Conservation (phyloP, 2,113 vertebrate genomes). For the Vidua chalybeata region DNA sequence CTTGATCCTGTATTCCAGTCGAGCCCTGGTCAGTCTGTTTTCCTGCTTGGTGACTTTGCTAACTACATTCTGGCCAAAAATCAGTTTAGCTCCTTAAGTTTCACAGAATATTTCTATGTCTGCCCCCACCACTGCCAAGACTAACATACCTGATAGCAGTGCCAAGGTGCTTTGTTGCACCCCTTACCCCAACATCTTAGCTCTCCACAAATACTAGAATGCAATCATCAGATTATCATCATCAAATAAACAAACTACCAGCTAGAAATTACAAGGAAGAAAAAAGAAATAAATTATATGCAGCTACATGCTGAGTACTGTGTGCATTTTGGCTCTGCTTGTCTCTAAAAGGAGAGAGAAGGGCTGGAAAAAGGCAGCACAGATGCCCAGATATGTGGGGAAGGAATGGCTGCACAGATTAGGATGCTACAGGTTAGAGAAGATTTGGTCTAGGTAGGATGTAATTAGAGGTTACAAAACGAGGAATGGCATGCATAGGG, state of each 20-base stretch:
- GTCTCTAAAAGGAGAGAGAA: background rate
- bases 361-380: background rate
- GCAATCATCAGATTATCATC: background rate
- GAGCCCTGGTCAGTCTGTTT: background rate
- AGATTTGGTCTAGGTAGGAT: background rate
- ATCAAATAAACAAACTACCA: background rate
- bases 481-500: background rate
- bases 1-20: background rate
- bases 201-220: background rate
- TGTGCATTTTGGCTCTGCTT: background rate
- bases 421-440: background rate
- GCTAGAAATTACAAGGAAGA: background rate
- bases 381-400: background rate
- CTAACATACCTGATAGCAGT: rapidly evolving
- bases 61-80: background rate
- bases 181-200: background rate
- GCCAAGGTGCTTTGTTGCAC: background rate
- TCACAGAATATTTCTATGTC: background rate
- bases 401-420: background rate
- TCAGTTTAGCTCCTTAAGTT: background rate
- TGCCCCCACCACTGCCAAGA: background rate
- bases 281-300: background rate
- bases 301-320: background rate
- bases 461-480: background rate
- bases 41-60: background rate